phyloP scores from a whole-genome alignment of 2,888 invertebrate species.

The Acrobasis suavella region DNA sequence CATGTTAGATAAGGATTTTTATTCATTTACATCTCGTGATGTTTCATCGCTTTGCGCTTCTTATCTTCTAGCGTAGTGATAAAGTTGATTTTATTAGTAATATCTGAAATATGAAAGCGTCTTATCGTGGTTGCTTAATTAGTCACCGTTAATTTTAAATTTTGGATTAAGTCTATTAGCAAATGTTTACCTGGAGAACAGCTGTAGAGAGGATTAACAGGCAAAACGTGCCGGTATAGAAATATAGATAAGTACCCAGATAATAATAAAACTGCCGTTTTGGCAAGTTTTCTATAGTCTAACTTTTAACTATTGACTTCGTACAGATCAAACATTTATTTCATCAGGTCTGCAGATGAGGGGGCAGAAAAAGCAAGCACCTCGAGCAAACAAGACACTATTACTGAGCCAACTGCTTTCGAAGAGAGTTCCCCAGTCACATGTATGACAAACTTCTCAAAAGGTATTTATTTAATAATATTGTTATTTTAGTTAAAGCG shows the following conservation, averaged over 20 bases:
- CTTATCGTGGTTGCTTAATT: neutral
- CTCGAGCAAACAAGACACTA: constrained; percentile 59
- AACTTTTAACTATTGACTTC: no score
- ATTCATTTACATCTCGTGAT: neutral
- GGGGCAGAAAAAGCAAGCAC: constrained; percentile 65
- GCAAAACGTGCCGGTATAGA: no score
- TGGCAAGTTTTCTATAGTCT: no score
- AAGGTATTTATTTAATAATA: constrained; percentile 53
- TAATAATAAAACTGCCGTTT: no score
- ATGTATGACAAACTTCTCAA: constrained; percentile 75
- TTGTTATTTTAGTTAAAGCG: no score
- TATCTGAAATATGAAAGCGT: neutral
- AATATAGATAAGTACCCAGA: no score
- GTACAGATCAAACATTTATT: neutral
- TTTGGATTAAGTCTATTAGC: no score
- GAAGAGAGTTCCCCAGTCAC: constrained; percentile 72
- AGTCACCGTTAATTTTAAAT: neutral
- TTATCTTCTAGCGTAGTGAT: neutral
- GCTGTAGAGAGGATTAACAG: no score
- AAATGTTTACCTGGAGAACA: no score
- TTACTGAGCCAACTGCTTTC: constrained; percentile 41
- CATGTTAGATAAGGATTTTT: neutral
- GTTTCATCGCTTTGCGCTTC: neutral
- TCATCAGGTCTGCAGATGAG: constrained; percentile 55
- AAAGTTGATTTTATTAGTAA: neutral